Base-by-base conservation (phyloP, 2,888 invertebrate genomes). In the Nephrotoma appendiculata region DNA sequence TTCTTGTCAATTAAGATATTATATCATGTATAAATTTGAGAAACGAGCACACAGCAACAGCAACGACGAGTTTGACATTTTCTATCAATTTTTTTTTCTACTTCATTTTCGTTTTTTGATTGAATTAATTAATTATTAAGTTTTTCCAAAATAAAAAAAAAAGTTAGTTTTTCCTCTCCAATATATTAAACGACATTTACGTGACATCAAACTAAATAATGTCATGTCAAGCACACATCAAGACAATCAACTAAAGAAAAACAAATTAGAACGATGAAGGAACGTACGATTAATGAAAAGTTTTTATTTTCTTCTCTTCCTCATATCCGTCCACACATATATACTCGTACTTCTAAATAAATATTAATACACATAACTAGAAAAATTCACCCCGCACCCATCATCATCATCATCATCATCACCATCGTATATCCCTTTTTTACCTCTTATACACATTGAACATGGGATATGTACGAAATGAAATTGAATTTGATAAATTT, bases 201-300 rank as follows among this genome's bases (percentile, higher is more conserved):
- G 84, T 84, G 84, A 84, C 84, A 84, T 84, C 84, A 84, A 84
- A 84, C 84, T 84, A 84, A 84, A 84, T 84, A 84, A 84, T 84
- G 84, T 84, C 84, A 84, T 84, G 84, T 84, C 84, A 84, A 84
- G 84, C 84, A 84, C 84, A 84, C 84, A 84, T 84, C 42, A 84
- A 42, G 84, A 42, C 84, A 84, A 84, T 84, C 84, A 84, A 84
- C 84, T 41, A 84, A 84, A 84, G 84, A 84, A 84, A 71, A 71
- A 71, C 71, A 71, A 71, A 71, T 71, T 71, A 31, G 71, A 71
- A 71, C 71, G 71, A 71, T 71, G 71, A 71, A 71, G 31, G 71
- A 31, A 71, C 71, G 71, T 31, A 31, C 19, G 71, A 71, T 71
- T 71, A 71, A 71, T 71, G 71, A 71, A 71, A 71, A 71, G 71